These are phyloP conservation scores for Pithys albifrons DNA, from an alignment of 2,113 vertebrate species.

Conservation along the genomic window DNA sequence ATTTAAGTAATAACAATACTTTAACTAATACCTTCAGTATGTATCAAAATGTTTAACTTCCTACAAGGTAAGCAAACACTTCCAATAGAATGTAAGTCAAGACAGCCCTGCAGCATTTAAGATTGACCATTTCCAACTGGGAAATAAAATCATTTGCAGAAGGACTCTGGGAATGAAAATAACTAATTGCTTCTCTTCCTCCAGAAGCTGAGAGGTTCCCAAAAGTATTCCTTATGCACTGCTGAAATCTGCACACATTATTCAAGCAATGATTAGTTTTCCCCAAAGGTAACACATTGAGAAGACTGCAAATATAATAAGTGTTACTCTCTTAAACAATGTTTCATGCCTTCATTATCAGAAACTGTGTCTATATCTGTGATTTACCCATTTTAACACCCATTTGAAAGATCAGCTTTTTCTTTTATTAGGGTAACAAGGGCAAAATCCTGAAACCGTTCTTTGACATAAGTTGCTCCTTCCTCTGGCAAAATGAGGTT, in stretches of 20 bases:
- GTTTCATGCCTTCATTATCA: neutral
- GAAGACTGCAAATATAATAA: neutral
- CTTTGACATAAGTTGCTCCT: neutral
- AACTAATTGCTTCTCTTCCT: neutral
- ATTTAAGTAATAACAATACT: neutral
- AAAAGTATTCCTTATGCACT: neutral
- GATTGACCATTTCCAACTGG: neutral
- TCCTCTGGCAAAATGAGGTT: neutral
- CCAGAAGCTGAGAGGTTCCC: neutral
- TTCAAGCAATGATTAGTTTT: neutral
- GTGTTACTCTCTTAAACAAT: neutral
- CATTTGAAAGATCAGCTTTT: neutral
- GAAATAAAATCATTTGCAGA: neutral
- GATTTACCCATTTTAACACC: neutral
- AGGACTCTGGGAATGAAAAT: neutral
- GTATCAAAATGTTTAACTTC: neutral
- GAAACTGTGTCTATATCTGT: neutral
- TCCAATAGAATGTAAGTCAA: neutral
- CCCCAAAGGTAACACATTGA: neutral
- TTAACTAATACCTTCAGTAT: neutral
- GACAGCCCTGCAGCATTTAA: neutral
- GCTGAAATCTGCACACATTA: neutral
- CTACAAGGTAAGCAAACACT: neutral
- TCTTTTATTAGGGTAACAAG: neutral
- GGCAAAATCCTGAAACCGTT: neutral